Evolutionary conservation across 2,113 vertebrate genomes (phyloP).

Genomic region (Hyla sarda): DNA sequence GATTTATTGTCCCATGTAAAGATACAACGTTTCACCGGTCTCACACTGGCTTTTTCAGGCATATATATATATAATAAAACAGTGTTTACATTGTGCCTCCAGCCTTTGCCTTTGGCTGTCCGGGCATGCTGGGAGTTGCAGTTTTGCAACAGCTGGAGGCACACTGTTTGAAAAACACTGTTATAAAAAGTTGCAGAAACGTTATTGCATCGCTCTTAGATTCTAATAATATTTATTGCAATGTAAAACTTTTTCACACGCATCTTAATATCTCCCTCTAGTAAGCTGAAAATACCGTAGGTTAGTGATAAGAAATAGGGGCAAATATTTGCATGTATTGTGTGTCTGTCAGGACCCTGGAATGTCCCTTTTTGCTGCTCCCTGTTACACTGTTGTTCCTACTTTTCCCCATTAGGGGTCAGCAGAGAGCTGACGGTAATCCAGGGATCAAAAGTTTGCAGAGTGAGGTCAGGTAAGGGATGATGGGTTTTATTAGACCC

Average conservation of each 20-base stretch:
- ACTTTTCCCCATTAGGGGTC: not conserved
- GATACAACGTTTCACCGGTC: too few relatives aligned
- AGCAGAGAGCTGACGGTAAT: slow-evolving; percentile 16
- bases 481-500: slow-evolving; percentile 11
- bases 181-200: too few relatives aligned
- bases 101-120: too few relatives aligned
- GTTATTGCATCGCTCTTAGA: too few relatives aligned
- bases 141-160: too few relatives aligned
- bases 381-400: not conserved
- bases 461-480: slow-evolving; percentile 37
- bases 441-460: not conserved
- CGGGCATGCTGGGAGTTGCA: too few relatives aligned
- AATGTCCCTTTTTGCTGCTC: not conserved
- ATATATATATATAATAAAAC: too few relatives aligned
- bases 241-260: not conserved
- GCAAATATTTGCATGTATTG: not conserved
- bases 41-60: too few relatives aligned
- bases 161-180: too few relatives aligned
- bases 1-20: too few relatives aligned
- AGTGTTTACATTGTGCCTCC: too few relatives aligned
- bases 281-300: not conserved
- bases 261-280: not conserved
- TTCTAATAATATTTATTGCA: not conserved
- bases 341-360: not conserved
- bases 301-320: not conserved